Evolutionary conservation across 2,888 invertebrate species (phyloP).

Genomic region (Nomada flava): DNA sequence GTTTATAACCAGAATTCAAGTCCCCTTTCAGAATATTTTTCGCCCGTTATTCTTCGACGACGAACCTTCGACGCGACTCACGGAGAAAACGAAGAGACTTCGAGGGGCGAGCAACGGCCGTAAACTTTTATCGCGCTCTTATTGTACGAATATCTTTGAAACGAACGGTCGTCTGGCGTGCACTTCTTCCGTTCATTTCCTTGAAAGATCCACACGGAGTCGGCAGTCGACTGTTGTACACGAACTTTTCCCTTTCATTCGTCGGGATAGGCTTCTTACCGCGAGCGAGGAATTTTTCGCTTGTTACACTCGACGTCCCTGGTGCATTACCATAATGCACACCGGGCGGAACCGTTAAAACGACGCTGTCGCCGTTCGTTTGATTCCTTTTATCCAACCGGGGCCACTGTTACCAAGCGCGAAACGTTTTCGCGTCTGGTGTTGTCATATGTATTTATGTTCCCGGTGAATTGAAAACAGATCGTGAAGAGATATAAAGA

Average conservation of each 20-base stretch:
- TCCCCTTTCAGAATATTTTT: slow-evolving; percentile 7
- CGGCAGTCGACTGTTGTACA: background rate
- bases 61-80: slow-evolving; percentile 4
- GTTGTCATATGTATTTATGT: too few relatives aligned
- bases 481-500: background rate
- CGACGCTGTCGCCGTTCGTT: slow-evolving; percentile 14
- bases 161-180: slow-evolving; percentile 34
- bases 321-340: slow-evolving; percentile 52
- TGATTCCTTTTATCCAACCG: slow-evolving; percentile 15
- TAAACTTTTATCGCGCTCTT: slow-evolving; percentile 42
- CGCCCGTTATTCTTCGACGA: slow-evolving; percentile 22
- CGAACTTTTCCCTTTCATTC: slow-evolving; percentile 38
- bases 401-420: slow-evolving; percentile 3
- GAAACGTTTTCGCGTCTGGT: background rate
- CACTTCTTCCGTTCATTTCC: slow-evolving; percentile 29
- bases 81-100: background rate
- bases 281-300: slow-evolving; percentile 43
- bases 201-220: slow-evolving; percentile 34
- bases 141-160: slow-evolving; percentile 49
- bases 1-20: slow-evolving; percentile 1
- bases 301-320: slow-evolving; percentile 37
- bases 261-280: slow-evolving; percentile 43
- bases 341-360: slow-evolving; percentile 23
- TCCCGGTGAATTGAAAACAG: too few relatives aligned
- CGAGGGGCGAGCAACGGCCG: slow-evolving; percentile 2